phyloP scores from a whole-genome alignment of 2,888 invertebrate genomes.

The Adineta ricciae region DNA sequence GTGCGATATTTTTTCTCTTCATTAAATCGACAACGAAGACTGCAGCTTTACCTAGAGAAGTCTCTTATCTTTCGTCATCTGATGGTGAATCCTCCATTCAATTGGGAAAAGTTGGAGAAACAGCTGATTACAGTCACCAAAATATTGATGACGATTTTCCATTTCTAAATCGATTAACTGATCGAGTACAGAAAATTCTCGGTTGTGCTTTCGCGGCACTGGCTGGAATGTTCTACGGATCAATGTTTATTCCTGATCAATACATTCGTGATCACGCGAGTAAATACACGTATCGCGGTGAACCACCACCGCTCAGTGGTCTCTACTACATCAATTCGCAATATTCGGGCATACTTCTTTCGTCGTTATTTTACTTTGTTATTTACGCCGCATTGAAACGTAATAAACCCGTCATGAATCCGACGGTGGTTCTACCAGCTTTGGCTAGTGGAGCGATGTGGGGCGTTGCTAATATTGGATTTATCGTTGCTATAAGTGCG shows the following conservation, averaged over 20 bases:
- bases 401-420: slow-evolving; percentile 49
- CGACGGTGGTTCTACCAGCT: slow-evolving; percentile 48
- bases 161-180: slow-evolving; percentile 23
- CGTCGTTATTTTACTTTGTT: slow-evolving; percentile 48
- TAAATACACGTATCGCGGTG: neutral
- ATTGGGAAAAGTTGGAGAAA: neutral
- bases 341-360: slow-evolving; percentile 49
- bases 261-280: slow-evolving; percentile 1
- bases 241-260: slow-evolving; percentile 27
- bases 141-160: neutral
- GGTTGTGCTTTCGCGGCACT: slow-evolving; percentile 21
- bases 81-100: neutral
- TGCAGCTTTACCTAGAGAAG: too few relatives aligned
- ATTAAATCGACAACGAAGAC: slow-evolving; percentile 28
- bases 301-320: slow-evolving; percentile 19
- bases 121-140: neutral
- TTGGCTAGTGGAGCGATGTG: slow-evolving; percentile 51
- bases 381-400: slow-evolving; percentile 45
- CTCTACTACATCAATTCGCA: slow-evolving; percentile 52
- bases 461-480: slow-evolving; percentile 50
- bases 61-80: neutral
- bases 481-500: slow-evolving; percentile 52
- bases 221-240: slow-evolving; percentile 29
- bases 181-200: neutral
- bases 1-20: slow-evolving; percentile 31